Conservation (phyloP, 1,140 invertebrate genomes). For the Homarus americanus region DNA sequence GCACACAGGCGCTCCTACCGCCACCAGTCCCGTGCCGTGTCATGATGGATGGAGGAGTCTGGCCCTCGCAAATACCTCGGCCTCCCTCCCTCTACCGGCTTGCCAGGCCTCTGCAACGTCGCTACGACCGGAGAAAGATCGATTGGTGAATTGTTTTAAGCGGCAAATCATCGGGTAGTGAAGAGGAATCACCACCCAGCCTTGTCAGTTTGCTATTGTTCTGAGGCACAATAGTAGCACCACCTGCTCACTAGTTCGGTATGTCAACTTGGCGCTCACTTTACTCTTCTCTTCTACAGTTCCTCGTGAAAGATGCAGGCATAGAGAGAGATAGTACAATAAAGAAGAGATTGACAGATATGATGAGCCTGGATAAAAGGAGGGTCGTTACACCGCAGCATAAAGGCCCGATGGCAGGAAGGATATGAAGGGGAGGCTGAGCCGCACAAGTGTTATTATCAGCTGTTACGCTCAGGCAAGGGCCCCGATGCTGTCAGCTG, state of each 20-base stretch:
- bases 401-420: conserved; percentile 69
- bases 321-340: conserved; percentile 51
- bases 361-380: conserved; percentile 69
- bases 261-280: neutral
- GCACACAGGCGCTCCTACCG: conserved; percentile 39
- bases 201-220: conserved; percentile 54
- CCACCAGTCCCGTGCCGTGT: neutral
- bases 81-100: neutral
- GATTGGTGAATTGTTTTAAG: conserved; percentile 65
- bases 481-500: conserved; percentile 72
- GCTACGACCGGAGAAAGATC: conserved; percentile 23
- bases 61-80: neutral
- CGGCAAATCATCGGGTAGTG: conserved; percentile 45
- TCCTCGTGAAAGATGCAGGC: neutral
- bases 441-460: conserved; percentile 72
- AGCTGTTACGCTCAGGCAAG: conserved; percentile 69
- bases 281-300: conserved; percentile 11
- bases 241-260: neutral
- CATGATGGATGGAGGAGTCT: conserved; percentile 23
- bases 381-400: conserved; percentile 65
- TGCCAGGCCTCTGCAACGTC: conserved; percentile 5
- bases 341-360: conserved; percentile 68
- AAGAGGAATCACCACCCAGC: conserved; percentile 59
- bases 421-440: conserved; percentile 71
- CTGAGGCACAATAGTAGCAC: conserved; percentile 17